phyloP scores from a whole-genome alignment of 1,140 invertebrate species.

The Hypsibius dujardini region DNA sequence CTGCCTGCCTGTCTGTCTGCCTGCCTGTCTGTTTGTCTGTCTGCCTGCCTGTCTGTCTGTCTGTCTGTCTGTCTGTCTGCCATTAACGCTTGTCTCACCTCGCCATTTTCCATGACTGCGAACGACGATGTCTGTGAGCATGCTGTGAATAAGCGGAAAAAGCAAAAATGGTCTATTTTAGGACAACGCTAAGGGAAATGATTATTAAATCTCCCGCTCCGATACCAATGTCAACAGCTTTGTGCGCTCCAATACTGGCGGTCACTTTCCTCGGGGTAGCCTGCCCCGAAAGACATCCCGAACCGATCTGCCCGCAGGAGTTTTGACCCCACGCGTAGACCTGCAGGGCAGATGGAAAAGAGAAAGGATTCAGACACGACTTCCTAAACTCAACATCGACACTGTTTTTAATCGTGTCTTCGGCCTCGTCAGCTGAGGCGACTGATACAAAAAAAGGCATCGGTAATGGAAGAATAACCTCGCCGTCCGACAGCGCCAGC shows the following conservation, averaged over 20 bases:
- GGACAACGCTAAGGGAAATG: no score
- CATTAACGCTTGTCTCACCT: no score
- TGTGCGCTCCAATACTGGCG: conserved; percentile 37
- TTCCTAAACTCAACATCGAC: no score
- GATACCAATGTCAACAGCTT: conserved; percentile 37
- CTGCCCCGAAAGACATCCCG: conserved; percentile 44
- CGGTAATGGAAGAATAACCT: conserved; percentile 32
- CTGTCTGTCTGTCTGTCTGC: no score
- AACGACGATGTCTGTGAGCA: conserved; percentile 49
- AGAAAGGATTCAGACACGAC: no score
- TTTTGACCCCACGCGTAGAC: conserved; percentile 51
- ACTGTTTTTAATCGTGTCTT: no score
- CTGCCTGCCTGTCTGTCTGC: no score
- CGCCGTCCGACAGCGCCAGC: conserved; percentile 41
- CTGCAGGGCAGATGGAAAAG: no score
- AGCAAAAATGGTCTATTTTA: background rate
- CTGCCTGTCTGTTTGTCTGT: no score
- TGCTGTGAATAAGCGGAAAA: conserved; percentile 27
- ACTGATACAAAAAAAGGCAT: background rate
- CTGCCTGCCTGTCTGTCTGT: no score
- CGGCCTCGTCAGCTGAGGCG: no score
- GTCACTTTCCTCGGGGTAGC: conserved; percentile 42
- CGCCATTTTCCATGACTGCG: conserved; percentile 44
- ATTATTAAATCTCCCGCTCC: no score
- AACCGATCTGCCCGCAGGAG: conserved; percentile 48